Evolutionary conservation across 37 sponge, comb jelly and placozoan species (phyloP), one percentile per base, ranked within the genome.

Genomic region (Ephydatia muelleri): DNA sequence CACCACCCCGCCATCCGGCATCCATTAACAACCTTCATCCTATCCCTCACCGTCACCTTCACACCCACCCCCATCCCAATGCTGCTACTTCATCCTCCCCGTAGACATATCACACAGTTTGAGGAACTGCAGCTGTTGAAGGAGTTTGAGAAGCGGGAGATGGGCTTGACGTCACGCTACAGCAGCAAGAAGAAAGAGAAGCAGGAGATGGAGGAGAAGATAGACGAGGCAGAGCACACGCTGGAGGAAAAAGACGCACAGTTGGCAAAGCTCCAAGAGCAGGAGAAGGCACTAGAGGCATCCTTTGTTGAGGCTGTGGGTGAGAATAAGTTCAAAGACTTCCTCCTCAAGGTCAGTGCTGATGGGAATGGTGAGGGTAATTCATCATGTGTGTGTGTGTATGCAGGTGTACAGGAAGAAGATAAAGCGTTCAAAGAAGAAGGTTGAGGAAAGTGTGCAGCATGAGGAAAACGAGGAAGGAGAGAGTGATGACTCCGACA

Each of bases 71-170:
- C 13, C 76, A 25, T 13, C n/a, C n/a, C n/a, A n/a, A n/a, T n/a
- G n/a, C n/a, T n/a, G n/a, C n/a, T n/a, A 32, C 76, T 71, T n/a
- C 37, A 25, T 23, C 30, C 5, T 43, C 27, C 21, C 75, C 26
- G 2, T n/a, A 87, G 87, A 40, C 93, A 97, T 70, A 89, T 99
- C 72, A 92, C 88, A 9, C 83, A 89, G 72, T 99, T 94, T 82
- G 92, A 99, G 68, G 99, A 99, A 88, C 86, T 96, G 71, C 80
- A 85, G 67, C 91, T 96, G 35, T 82, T 99, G 84, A 99, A 96
- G 76, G 99, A 99, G 72, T 99, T 99, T 90, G 99, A 96, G 84
- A 99, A 96, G 84, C 88, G 94, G 31, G 99, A 96, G 77, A 88
- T 83, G 37, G 82, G 71, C 49, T 92, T 94, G 73, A 92, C 94